These are phyloP conservation scores for Chalcis sispes DNA, from an alignment of 2,888 invertebrate genomes.

Conservation along the genomic window DNA sequence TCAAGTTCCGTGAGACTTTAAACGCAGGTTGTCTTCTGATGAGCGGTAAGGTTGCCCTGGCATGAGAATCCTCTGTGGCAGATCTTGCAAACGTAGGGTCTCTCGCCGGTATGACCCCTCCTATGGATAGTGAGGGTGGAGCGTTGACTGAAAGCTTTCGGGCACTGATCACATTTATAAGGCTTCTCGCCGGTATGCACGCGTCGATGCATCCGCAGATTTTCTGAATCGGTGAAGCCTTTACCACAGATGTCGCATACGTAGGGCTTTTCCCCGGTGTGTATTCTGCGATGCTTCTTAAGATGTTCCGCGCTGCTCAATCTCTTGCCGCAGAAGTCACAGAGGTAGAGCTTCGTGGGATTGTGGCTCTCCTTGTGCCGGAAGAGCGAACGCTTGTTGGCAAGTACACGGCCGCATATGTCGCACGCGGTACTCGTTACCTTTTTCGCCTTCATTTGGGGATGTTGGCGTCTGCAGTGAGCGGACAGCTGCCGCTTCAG, in stretches of 20 bases:
- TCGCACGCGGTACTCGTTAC: slow-evolving; percentile 64
- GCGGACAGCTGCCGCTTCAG: slow-evolving; percentile 71
- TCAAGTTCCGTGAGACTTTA: slow-evolving; percentile 57
- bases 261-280: slow-evolving; percentile 78
- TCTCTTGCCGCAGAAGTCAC: slow-evolving; percentile 78
- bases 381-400: slow-evolving; percentile 71
- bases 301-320: slow-evolving; percentile 76
- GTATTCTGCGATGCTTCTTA: slow-evolving; percentile 77
- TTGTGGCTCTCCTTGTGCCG: slow-evolving; percentile 73
- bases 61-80: slow-evolving; percentile 76
- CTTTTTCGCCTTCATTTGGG: slow-evolving; percentile 66
- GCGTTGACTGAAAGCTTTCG: slow-evolving; percentile 78
- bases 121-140: slow-evolving; percentile 78
- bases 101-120: slow-evolving; percentile 76
- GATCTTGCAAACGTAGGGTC: slow-evolving; percentile 75
- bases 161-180: slow-evolving; percentile 77
- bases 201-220: slow-evolving; percentile 75
- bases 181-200: slow-evolving; percentile 78
- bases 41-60: slow-evolving; percentile 75
- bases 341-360: slow-evolving; percentile 74
- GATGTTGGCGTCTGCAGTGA: slow-evolving; percentile 71
- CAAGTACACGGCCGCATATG: slow-evolving; percentile 72
- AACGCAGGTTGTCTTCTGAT: slow-evolving; percentile 74
- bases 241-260: slow-evolving; percentile 77
- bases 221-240: slow-evolving; percentile 76